Evolutionary conservation across 2,888 invertebrate species (phyloP), one percentile per base, ranked within the genome.

Genomic region (Drosophila colorata): DNA sequence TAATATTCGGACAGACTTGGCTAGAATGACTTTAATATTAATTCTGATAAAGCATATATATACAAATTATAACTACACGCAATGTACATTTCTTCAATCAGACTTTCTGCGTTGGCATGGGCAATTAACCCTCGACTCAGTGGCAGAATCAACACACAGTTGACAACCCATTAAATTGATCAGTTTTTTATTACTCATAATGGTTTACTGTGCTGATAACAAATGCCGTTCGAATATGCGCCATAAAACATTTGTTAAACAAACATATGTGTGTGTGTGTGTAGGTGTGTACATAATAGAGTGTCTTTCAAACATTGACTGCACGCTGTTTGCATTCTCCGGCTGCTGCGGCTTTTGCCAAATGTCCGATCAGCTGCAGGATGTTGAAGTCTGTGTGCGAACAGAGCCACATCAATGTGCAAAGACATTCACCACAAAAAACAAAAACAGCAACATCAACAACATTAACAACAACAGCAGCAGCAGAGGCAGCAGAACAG

Each of bases 361-460:
- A 63, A 57, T 70, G 55, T 31, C 55, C 49, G 37, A 49, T 35
- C 69, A 61, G 38, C 33, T 49, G 33, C 33, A 40, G n/a, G 57
- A 53, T 57, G 44, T 33, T 18, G 64, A 49, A 18, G 28, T 16
- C 35, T 33, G 41, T 47, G 25, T 44, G 37, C 9, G 16, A 38
- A 18, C 37, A 56, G 48, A 28, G 48, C 76, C 63, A 63, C 72
- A 74, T 71, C 72, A 68, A 71, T 68, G 72, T 58, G 44, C 18
- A 68, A 58, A 64, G 72, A 76, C 46, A 68, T 68, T 64, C 68
- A 43, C 72, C 77, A 76, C 53, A 60, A 51, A 53, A 56, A 70
- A 52, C 37, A 65, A 40, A 13, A 66, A 33, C 35, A 47, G 31
- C 38, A 69, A 28, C 44, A 68, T 23, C 60, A 52, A 31, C 49